phyloP scores from a whole-genome alignment of 2,113 vertebrate genomes.

The Pipa parva region DNA sequence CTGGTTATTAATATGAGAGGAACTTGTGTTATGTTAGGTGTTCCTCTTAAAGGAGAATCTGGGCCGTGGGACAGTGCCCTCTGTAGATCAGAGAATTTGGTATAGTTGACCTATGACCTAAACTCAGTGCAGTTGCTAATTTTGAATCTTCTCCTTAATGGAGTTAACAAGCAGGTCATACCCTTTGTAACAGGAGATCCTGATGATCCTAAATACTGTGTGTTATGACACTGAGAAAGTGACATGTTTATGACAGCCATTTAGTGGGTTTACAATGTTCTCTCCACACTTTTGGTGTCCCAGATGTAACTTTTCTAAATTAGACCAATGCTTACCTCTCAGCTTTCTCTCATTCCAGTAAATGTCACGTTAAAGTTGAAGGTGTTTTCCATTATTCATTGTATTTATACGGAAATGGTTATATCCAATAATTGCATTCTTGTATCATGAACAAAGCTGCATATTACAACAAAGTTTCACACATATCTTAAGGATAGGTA shows the following conservation, averaged over 20 bases:
- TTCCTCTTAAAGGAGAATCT: background rate
- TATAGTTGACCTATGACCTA: slow-evolving; percentile 5
- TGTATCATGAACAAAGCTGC: too few species aligned
- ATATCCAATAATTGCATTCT: too few species aligned
- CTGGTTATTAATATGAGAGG: too few species aligned
- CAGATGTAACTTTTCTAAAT: background rate
- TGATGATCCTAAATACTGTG: background rate
- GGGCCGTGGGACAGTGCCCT: background rate
- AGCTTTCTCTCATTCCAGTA: background rate
- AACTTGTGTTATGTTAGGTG: background rate
- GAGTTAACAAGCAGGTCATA: slow-evolving; percentile 29
- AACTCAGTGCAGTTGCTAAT: slow-evolving; percentile 22
- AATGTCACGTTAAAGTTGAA: too few species aligned
- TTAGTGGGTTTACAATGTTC: background rate
- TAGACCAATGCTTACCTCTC: background rate
- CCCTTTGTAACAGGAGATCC: slow-evolving; percentile 3
- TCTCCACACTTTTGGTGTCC: background rate
- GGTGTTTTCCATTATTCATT: too few species aligned
- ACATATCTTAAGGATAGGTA: too few species aligned
- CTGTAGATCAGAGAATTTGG: background rate
- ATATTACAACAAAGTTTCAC: too few species aligned
- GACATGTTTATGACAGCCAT: background rate
- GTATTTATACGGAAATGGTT: too few species aligned
- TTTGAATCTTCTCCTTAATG: slow-evolving; percentile 17
- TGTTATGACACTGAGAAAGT: slow-evolving; percentile 4